These are phyloP conservation scores for Nymphalis c-album DNA, from an alignment of 2,888 invertebrate species.

Conservation along the genomic window DNA sequence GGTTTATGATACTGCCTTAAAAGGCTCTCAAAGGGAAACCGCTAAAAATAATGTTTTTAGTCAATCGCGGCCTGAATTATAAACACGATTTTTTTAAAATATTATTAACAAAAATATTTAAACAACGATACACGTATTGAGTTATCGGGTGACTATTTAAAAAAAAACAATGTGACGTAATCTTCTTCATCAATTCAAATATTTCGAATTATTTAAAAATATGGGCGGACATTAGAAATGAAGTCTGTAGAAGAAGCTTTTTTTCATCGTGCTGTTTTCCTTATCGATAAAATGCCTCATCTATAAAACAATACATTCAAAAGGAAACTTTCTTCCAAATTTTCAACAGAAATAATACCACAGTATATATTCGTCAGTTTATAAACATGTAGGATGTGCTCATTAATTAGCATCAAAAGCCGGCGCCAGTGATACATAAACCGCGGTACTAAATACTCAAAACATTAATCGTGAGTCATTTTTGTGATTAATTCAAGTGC, in stretches of 20 bases:
- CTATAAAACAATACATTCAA: background rate
- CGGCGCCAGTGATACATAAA: slow-evolving; percentile 53
- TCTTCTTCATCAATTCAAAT: no score
- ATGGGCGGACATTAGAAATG: no score
- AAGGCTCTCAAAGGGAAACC: slow-evolving; percentile 37
- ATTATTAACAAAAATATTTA: slow-evolving; percentile 3
- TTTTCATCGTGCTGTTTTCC: background rate
- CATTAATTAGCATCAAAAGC: slow-evolving; percentile 65
- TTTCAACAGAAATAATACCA: slow-evolving; percentile 26
- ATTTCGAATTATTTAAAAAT: no score
- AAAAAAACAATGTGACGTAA: no score
- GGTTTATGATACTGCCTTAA: slow-evolving; percentile 48
- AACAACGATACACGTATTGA: background rate
- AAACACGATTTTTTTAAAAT: background rate
- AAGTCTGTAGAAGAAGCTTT: no score
- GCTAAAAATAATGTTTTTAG: slow-evolving; percentile 32
- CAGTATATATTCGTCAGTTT: slow-evolving; percentile 43
- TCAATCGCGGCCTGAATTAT: slow-evolving; percentile 23
- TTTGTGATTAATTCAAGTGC: slow-evolving; percentile 47
- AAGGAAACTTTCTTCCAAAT: slow-evolving; percentile 19
- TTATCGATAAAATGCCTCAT: background rate
- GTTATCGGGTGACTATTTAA: background rate
- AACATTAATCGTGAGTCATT: slow-evolving; percentile 53
- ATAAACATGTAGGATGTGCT: slow-evolving; percentile 53
- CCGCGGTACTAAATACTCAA: slow-evolving; percentile 49